phyloP scores from a whole-genome alignment of 2,888 invertebrate genomes.

The Leptopilina syphax region DNA sequence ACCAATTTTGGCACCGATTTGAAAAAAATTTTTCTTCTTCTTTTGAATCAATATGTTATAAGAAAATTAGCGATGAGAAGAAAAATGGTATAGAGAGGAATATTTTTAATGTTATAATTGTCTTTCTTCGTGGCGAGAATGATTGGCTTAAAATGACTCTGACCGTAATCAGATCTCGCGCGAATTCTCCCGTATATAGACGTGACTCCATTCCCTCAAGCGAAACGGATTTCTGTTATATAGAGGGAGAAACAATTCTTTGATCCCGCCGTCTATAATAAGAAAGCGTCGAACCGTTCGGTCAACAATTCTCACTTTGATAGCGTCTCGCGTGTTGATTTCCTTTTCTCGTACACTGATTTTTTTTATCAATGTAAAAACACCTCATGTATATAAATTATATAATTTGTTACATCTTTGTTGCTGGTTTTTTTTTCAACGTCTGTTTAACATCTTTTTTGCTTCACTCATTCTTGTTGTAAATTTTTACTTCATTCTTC shows the following conservation, averaged over 20 bases:
- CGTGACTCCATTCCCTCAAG: neutral
- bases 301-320: slow-evolving; percentile 14
- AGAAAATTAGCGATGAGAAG: too few relatives aligned
- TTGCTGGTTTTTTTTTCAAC: too few relatives aligned
- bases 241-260: slow-evolving; percentile 13
- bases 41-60: too few relatives aligned
- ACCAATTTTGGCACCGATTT: too few relatives aligned
- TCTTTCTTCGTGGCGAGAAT: neutral
- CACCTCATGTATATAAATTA: too few relatives aligned
- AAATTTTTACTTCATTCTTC: too few relatives aligned
- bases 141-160: neutral
- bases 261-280: slow-evolving; percentile 7
- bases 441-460: too few relatives aligned
- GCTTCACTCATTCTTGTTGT: too few relatives aligned
- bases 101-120: neutral
- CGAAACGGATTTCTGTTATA: neutral
- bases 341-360: neutral
- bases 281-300: slow-evolving; percentile 19
- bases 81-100: neutral
- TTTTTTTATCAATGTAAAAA: neutral
- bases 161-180: slow-evolving; percentile 1
- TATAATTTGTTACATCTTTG: neutral
- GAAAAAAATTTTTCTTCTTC: too few relatives aligned
- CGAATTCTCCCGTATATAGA: slow-evolving; percentile 2
- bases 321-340: slow-evolving; percentile 13